Percentiles rank a stretch among this genome's conserved stretches.
Evolutionary conservation across 2,888 invertebrate genomes (phyloP).

Genomic region (Loripinus fragilis): DNA sequence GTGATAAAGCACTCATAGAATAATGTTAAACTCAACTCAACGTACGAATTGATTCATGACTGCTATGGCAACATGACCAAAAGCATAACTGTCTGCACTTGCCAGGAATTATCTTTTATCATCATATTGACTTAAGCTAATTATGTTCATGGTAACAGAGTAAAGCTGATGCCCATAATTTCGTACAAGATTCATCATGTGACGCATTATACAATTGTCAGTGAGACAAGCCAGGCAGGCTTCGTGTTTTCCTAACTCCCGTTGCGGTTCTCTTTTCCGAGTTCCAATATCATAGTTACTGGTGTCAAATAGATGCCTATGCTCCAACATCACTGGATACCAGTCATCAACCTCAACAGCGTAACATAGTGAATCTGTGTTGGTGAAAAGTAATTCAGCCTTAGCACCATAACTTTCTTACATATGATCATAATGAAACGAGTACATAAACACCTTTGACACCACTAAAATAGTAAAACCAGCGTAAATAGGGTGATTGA

Average conservation of each 20-base stretch:
- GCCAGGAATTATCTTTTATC: constrained; percentile 35
- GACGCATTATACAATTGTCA: constrained; percentile 3
- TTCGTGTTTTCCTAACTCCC: constrained; percentile 33
- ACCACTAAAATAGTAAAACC: constrained; percentile 18
- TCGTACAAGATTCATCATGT: constrained; percentile 36
- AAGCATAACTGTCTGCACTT: constrained; percentile 22
- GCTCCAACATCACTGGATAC: constrained; percentile 28
- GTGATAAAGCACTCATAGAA: not conserved
- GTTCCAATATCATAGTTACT: constrained; percentile 24
- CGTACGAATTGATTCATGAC: constrained; percentile 32
- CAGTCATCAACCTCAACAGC: constrained; percentile 21
- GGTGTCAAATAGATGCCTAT: constrained; percentile 29
- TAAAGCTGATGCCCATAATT: constrained; percentile 40
- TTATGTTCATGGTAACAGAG: constrained; percentile 27
- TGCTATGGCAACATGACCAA: constrained; percentile 22
- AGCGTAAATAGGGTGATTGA: constrained; percentile 22
- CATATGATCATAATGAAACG: constrained; percentile 37
- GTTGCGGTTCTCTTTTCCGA: constrained; percentile 21
- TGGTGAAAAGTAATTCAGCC: constrained; percentile 30
- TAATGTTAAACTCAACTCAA: not conserved
- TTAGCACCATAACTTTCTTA: constrained; percentile 19
- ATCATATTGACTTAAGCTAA: constrained; percentile 33
- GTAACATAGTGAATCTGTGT: constrained; percentile 29
- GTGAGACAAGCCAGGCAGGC: constrained; percentile 27
- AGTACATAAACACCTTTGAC: constrained; percentile 29